Percentiles rank a stretch among this genome's conserved stretches.
Evolutionary conservation across 2,888 invertebrate species (phyloP).

Genomic region (Pristionchus mayeri): DNA sequence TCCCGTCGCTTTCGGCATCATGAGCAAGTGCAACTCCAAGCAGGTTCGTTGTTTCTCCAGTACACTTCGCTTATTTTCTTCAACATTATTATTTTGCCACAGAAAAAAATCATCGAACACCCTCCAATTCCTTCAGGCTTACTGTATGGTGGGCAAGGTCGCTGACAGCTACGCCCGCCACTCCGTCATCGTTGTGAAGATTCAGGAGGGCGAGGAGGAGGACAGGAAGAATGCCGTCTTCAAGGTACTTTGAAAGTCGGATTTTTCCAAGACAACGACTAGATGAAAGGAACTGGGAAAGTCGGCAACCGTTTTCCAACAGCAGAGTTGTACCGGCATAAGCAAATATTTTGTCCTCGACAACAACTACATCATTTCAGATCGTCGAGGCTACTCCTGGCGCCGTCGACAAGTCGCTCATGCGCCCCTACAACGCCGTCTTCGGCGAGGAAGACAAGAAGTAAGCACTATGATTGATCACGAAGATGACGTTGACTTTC

Average conservation of each 20-base stretch:
- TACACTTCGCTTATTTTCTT: too few species aligned
- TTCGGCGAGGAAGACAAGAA: slow-evolving; percentile 58
- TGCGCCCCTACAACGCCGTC: slow-evolving; percentile 63
- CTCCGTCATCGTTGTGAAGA: slow-evolving; percentile 64
- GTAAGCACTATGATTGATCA: slow-evolving; percentile 1
- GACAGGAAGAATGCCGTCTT: slow-evolving; percentile 58
- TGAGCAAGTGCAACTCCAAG: slow-evolving; percentile 63
- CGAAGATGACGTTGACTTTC: not conserved
- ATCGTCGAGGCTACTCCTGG: slow-evolving; percentile 47
- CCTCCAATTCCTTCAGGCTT: slow-evolving; percentile 63
- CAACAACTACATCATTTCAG: slow-evolving; percentile 40
- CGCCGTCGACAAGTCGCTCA: slow-evolving; percentile 52
- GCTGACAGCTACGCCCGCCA: slow-evolving; percentile 64
- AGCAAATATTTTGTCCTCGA: too few species aligned
- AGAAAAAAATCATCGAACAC: too few species aligned
- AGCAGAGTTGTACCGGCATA: too few species aligned
- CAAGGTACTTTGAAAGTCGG: slow-evolving; percentile 61
- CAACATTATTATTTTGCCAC: too few species aligned
- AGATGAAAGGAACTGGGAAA: too few species aligned
- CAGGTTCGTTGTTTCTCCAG: slow-evolving; percentile 55
- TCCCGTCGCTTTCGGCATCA: slow-evolving; percentile 70
- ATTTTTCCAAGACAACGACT: too few species aligned
- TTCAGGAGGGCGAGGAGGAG: slow-evolving; percentile 47
- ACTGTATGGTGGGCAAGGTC: slow-evolving; percentile 69
- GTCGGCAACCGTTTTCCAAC: too few species aligned